A percentile compares a stretch with the other conserved stretches of the same genome.
Evolutionary conservation across 53 echinoderm and acorn worm species (phyloP).

Genomic region (Echinometra lucunter): DNA sequence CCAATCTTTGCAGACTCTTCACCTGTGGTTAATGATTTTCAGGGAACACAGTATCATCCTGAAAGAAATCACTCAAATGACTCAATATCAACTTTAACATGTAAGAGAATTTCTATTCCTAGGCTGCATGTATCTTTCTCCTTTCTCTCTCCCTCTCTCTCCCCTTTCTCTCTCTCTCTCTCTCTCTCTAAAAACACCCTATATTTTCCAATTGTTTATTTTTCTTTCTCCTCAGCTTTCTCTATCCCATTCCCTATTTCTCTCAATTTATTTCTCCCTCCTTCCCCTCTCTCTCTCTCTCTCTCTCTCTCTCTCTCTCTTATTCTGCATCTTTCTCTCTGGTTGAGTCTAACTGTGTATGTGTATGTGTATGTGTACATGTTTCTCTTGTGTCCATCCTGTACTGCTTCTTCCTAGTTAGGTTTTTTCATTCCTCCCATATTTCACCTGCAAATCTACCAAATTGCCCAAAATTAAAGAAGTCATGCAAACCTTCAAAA

Average conservation of each 20-base stretch:
- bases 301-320: not conserved
- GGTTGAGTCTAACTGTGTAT: not conserved
- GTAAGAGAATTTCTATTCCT: no score
- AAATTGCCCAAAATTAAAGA: not conserved
- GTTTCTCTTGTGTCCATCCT: not conserved
- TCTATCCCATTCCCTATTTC: not conserved
- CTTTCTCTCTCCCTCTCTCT: no score
- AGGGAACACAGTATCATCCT: no score
- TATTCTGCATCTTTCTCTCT: not conserved
- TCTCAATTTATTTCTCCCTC: not conserved
- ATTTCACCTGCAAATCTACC: not conserved
- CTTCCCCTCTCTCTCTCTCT: not conserved
- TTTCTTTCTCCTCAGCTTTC: not conserved
- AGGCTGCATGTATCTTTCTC: no score
- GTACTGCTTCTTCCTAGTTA: not conserved
- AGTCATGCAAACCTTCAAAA: conserved; percentile 2
- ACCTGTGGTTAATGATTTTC: no score
- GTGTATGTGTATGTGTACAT: not conserved
- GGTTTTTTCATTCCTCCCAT: not conserved
- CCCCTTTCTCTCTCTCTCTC: not conserved
- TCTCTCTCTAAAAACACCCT: not conserved
- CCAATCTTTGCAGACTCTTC: no score
- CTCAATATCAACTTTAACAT: no score
- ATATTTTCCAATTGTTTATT: not conserved
- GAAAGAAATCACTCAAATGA: no score